Base-by-base conservation (phyloP, 2,888 invertebrate genomes). In the Scotopteryx bipunctaria region DNA sequence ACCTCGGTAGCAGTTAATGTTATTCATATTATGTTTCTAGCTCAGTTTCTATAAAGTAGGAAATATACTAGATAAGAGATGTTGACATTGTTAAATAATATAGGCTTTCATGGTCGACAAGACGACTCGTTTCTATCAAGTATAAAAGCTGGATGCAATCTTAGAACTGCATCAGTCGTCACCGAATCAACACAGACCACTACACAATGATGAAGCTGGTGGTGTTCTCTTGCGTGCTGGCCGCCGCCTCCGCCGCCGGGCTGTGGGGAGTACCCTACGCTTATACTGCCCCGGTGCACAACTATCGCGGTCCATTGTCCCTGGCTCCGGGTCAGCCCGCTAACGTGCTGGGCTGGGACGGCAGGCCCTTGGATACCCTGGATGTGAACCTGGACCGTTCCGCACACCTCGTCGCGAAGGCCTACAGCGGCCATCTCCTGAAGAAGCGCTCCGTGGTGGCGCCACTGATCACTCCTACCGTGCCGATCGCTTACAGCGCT, bases 191-290 rank as follows among this genome's bases (percentile, higher is more conserved):
- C 86, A 88, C 88, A 89, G 87, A 86, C 87, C 86, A 78, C 73
- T 75, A 69, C 71, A 69, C 70, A 64, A 91, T 91, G 91, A 73
- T 89, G 78, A 89, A 89, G 75, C 78, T 91, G 91, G 92, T 92
- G 90, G 92, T 92, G 81, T 92, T 93, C 86, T 92, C 91, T 73
- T 93, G 92, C 84, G 76, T 93, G 67, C 64, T 93, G 79, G 92
- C 92, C 63, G 83, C 91, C 63, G 92, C 88, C 63, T 86, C 88
- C 54, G 92, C 93, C 11, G 53, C 67, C 35, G 62, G 47, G 16
- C 3, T 65, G 16, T 15, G 71, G 48, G 62, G 29, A 40, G 51
- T 23, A 5, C 64, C 37, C 42, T 37, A 58, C 37, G 59, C 76
- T 2, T 50, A 47, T 38, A 27, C 52, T 66, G 49, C 51, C 16